A percentile compares a stretch with the other conserved stretches of the same genome.
Evolutionary conservation across 2,888 invertebrate genomes (phyloP).

Genomic region (Rhamnusium bicolor): DNA sequence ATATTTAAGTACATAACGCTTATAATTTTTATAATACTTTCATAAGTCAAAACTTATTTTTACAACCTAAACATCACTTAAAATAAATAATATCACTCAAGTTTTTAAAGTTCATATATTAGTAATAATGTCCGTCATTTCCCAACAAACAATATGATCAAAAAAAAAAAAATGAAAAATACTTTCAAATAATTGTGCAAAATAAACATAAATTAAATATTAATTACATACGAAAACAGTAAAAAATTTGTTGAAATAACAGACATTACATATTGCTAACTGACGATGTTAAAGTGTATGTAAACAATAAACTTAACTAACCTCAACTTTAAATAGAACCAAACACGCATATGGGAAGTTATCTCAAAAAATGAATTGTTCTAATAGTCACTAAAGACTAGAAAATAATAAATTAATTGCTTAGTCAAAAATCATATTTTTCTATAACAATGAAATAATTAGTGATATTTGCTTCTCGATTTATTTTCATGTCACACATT

Average conservation of each 20-base stretch:
- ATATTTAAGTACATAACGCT: constrained; percentile 23
- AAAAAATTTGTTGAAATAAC: constrained; percentile 14
- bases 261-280: constrained; percentile 21
- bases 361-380: background rate
- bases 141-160: background rate
- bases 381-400: background rate
- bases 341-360: background rate
- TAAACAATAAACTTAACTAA: constrained; percentile 1
- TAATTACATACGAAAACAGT: background rate
- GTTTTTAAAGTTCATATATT: constrained; percentile 20
- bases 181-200: too few relatives aligned
- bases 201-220: too few relatives aligned
- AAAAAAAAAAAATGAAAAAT: too few relatives aligned
- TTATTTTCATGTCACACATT: too few relatives aligned
- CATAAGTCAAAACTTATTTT: background rate
- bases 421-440: background rate
- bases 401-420: background rate
- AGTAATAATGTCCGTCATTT: constrained; percentile 19
- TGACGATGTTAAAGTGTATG: background rate
- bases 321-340: background rate
- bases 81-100: constrained; percentile 37
- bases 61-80: constrained; percentile 2
- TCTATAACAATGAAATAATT: too few relatives aligned
- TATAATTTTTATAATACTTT: constrained; percentile 10
- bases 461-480: too few relatives aligned